Conservation (phyloP, 2,888 invertebrate species). For the Mesorhabditis belari region DNA sequence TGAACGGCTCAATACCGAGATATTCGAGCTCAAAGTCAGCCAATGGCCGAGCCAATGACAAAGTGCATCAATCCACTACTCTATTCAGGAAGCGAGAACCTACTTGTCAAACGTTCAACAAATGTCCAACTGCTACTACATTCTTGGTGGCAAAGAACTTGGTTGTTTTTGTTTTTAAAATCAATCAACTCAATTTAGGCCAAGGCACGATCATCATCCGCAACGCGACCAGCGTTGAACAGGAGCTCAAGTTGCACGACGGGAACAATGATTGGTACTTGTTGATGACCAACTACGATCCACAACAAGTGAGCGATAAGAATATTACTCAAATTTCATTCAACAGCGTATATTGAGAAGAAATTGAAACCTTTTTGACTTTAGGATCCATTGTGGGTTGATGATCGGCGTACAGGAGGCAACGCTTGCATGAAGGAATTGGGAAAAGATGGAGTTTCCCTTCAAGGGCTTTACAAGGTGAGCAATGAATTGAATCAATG, state of each 20-base stretch:
- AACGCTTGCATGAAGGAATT: conserved; percentile 56
- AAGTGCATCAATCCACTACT: too few relatives aligned
- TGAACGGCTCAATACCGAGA: too few relatives aligned
- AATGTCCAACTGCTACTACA: conserved; percentile 36
- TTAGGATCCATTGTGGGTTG: conserved; percentile 54
- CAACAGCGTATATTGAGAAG: too few relatives aligned
- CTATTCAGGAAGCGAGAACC: conserved; percentile 36
- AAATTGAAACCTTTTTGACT: background rate
- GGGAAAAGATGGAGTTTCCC: conserved; percentile 48
- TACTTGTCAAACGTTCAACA: conserved; percentile 21
- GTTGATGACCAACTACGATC: conserved; percentile 43
- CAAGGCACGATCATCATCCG: conserved; percentile 34
- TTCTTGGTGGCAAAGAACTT: conserved; percentile 19
- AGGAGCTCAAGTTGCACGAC: conserved; percentile 26
- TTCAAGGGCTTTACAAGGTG: conserved; percentile 57
- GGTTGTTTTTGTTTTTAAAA: conserved; percentile 2
- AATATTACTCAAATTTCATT: too few relatives aligned
- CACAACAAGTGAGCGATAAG: conserved; percentile 20
- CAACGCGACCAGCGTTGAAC: conserved; percentile 29
- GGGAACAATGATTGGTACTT: conserved; percentile 34
- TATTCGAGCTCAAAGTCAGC: too few relatives aligned
- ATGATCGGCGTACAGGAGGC: conserved; percentile 60
- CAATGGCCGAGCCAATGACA: too few relatives aligned
- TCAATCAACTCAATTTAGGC: conserved; percentile 1
- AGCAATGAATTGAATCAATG: conserved; percentile 4